These are phyloP conservation scores for Pagrus major DNA, from an alignment of 2,113 vertebrate species.

Conservation along the genomic window DNA sequence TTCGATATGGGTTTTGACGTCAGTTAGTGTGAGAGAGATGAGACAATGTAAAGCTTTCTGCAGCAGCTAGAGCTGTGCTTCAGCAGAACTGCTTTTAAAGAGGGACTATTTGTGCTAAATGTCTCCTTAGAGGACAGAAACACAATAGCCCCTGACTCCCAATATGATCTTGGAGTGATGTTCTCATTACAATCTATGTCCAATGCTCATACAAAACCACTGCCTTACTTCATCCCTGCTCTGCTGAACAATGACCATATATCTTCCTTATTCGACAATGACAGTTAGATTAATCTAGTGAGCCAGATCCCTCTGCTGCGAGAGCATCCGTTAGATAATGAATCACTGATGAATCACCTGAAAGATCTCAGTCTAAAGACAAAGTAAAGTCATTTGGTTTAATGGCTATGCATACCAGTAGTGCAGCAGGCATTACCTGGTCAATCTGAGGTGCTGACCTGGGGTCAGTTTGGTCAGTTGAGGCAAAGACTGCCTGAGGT, in stretches of 20 bases:
- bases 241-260: slow-evolving; percentile 76
- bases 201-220: slow-evolving; percentile 39
- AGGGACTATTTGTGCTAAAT: slow-evolving; percentile 8
- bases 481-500: background rate
- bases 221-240: slow-evolving; percentile 56
- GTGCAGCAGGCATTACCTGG: slow-evolving; percentile 16
- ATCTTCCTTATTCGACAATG: slow-evolving; percentile 79
- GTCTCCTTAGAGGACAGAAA: slow-evolving; percentile 29
- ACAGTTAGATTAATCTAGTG: slow-evolving; percentile 83
- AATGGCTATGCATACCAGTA: slow-evolving; percentile 38
- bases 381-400: slow-evolving; percentile 60
- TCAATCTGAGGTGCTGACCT: slow-evolving; percentile 44
- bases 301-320: slow-evolving; percentile 71
- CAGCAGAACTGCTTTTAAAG: background rate
- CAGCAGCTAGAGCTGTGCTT: slow-evolving; percentile 10
- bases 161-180: slow-evolving; percentile 53
- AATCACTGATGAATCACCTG: slow-evolving; percentile 79
- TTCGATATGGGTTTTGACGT: slow-evolving; percentile 53
- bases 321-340: slow-evolving; percentile 79
- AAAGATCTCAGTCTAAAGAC: slow-evolving; percentile 71
- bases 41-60: slow-evolving; percentile 12
- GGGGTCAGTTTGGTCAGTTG: slow-evolving; percentile 30
- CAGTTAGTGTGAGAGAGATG: slow-evolving; percentile 30
- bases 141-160: slow-evolving; percentile 34
- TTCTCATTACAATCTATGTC: slow-evolving; percentile 71